Evolutionary conservation across 2,113 vertebrate genomes (phyloP).

Genomic region (Prochilodus magdalenae): DNA sequence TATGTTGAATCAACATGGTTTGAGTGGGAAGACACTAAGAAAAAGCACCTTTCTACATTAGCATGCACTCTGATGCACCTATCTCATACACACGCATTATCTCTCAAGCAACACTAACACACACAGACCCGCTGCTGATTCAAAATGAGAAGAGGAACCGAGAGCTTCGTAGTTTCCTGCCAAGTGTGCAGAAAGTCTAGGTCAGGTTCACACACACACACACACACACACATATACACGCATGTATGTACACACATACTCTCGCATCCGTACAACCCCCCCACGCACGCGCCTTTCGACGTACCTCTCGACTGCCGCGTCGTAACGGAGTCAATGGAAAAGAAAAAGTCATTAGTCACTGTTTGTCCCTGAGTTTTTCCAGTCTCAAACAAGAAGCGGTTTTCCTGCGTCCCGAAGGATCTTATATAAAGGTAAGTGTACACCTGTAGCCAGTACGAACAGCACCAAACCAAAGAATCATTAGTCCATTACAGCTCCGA

Average conservation of each 20-base stretch:
- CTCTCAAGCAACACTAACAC: conserved; percentile 11
- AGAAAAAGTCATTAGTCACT: conserved; percentile 95
- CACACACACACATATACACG: conserved; percentile 3
- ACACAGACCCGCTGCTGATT: conserved; percentile 75
- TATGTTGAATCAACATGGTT: conserved; percentile 67
- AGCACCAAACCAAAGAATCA: conserved; percentile 55
- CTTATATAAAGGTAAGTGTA: conserved; percentile 88
- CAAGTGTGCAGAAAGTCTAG: conserved; percentile 80
- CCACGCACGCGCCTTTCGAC: conserved; percentile 77
- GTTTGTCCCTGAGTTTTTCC: conserved; percentile 92
- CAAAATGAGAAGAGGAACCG: conserved; percentile 92
- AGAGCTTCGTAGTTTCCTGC: conserved; percentile 90
- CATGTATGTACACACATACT: conserved; percentile 24
- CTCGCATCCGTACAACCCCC: conserved; percentile 74
- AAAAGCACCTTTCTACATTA: conserved; percentile 62
- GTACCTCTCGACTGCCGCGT: conserved; percentile 67
- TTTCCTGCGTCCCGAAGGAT: conserved; percentile 87
- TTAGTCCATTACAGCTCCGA: conserved; percentile 48
- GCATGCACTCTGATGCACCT: conserved; percentile 37
- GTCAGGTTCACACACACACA: conserved; percentile 69
- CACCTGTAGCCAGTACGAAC: conserved; percentile 64
- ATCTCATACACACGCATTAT: conserved; percentile 27
- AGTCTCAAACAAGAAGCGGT: conserved; percentile 84
- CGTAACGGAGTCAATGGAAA: conserved; percentile 89
- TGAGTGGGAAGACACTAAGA: conserved; percentile 62